Percentiles rank a stretch among this genome's conserved stretches.
Conservation (phyloP, 2,797 vertebrate species). For the Pseudomugil gertrudae region DNA sequence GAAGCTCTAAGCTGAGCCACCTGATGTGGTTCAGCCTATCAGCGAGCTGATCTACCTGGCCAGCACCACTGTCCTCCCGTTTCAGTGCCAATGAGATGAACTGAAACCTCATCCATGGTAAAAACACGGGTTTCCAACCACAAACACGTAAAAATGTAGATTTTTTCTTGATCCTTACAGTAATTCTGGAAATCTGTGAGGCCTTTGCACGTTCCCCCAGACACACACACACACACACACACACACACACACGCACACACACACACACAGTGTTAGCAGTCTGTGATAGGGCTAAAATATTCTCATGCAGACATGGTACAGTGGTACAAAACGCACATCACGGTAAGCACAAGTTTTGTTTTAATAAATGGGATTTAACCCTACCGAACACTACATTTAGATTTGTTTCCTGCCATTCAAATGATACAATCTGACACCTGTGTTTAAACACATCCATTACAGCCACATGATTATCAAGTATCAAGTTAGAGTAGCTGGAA, state of each 20-base stretch:
- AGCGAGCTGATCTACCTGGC: no score
- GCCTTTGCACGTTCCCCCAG: no score
- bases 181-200: neutral
- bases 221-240: no score
- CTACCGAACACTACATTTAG: neutral
- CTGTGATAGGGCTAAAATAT: neutral
- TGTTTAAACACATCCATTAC: slow-evolving; percentile 14
- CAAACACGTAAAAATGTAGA: no score
- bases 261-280: no score
- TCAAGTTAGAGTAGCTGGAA: slow-evolving; percentile 36
- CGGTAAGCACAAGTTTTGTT: neutral
- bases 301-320: neutral
- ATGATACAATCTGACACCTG: slow-evolving; percentile 16
- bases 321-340: neutral
- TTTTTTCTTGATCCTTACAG: neutral
- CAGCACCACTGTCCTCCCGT: neutral
- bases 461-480: slow-evolving; percentile 32
- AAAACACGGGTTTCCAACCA: no score
- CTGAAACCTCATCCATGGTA: neutral
- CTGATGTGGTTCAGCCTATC: no score
- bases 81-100: neutral
- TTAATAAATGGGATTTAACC: neutral
- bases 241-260: no score
- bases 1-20: no score
- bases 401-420: neutral